phyloP scores from a whole-genome alignment of 2,888 invertebrate genomes.

The Amiota mariae region DNA sequence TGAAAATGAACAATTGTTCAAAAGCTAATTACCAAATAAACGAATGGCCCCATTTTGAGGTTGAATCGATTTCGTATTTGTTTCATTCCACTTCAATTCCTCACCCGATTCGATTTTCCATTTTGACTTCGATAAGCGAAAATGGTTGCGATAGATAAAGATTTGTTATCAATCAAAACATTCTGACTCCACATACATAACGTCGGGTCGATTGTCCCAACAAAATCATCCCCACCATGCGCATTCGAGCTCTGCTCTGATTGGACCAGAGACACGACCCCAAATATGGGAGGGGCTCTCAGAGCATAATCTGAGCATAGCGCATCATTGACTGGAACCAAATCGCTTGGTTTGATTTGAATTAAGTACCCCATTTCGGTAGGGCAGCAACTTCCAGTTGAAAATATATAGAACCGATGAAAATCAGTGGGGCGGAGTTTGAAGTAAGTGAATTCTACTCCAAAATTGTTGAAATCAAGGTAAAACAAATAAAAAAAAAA shows the following conservation, averaged over 20 bases:
- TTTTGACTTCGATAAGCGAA: constrained; percentile 59
- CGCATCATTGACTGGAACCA: not conserved
- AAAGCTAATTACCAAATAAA: constrained; percentile 66
- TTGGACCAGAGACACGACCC: constrained; percentile 44
- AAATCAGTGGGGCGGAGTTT: constrained; percentile 57
- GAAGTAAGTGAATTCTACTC: constrained; percentile 4
- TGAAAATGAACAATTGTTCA: constrained; percentile 52
- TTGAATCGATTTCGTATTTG: constrained; percentile 51
- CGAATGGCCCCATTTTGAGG: constrained; percentile 44
- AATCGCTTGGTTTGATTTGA: too few relatives aligned
- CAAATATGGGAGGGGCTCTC: not conserved
- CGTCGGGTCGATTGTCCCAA: not conserved
- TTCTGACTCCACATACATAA: constrained; percentile 55
- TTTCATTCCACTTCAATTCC: not conserved
- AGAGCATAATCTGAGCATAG: not conserved
- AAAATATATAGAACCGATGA: too few relatives aligned
- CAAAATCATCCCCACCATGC: constrained; percentile 57
- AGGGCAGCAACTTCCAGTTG: constrained; percentile 37
- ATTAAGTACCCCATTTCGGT: too few relatives aligned
- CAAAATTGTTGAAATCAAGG: constrained; percentile 59
- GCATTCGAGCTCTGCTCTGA: constrained; percentile 58
- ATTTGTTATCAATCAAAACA: constrained; percentile 72
- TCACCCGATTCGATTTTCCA: constrained; percentile 54
- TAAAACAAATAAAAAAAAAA: constrained; percentile 65
- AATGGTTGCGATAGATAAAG: constrained; percentile 61